phyloP scores from a whole-genome alignment of 2,888 invertebrate species.

The Ormia ochracea region DNA sequence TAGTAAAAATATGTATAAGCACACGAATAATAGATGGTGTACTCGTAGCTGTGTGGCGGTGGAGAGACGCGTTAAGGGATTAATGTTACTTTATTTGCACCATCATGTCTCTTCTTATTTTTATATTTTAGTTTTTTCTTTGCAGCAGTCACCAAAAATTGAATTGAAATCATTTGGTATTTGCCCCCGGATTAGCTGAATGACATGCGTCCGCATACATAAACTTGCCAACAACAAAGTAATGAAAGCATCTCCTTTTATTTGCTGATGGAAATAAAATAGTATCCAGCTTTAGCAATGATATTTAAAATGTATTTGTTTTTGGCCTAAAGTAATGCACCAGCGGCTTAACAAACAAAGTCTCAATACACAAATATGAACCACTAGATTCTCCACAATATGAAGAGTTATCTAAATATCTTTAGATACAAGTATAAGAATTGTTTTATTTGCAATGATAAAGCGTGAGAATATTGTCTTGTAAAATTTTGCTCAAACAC shows the following conservation, averaged over 20 bases:
- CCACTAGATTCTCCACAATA: background rate
- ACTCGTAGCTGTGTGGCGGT: no score
- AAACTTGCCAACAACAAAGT: constrained; percentile 44
- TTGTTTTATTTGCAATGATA: constrained; percentile 35
- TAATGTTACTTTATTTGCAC: constrained; percentile 54
- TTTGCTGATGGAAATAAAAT: background rate
- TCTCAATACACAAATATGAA: constrained; percentile 38
- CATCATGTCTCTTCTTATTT: constrained; percentile 25
- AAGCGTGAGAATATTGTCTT: constrained; percentile 54
- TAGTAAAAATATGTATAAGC: background rate
- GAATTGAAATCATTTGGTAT: constrained; percentile 56
- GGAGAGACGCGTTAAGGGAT: constrained; percentile 54
- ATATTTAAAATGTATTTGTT: constrained; percentile 55
- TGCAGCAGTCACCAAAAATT: constrained; percentile 31
- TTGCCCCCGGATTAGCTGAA: constrained; percentile 61
- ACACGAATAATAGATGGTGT: background rate
- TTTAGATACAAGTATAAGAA: constrained; percentile 33
- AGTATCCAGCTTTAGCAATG: constrained; percentile 25
- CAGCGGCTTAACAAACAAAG: constrained; percentile 11
- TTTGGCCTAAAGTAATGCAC: constrained; percentile 52
- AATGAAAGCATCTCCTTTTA: constrained; percentile 15
- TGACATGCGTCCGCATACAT: constrained; percentile 60
- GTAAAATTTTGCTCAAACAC: constrained; percentile 25
- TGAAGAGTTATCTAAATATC: background rate
- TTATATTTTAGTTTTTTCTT: background rate